Conservation (phyloP, 2,113 vertebrate genomes). For the Theropithecus gelada region DNA sequence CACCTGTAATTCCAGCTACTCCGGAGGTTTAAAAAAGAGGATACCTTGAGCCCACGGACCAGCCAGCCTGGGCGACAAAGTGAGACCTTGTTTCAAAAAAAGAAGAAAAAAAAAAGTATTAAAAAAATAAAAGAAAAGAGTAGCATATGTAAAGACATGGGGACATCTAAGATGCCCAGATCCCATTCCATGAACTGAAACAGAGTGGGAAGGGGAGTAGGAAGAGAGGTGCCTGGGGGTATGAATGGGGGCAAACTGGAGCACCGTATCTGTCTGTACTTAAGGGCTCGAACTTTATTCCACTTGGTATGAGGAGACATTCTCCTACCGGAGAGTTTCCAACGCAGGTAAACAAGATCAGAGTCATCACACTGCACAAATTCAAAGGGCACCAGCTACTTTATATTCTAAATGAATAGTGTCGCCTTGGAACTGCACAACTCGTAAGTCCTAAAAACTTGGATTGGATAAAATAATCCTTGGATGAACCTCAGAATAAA, state of each 20-base stretch:
- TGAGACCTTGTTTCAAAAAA: background rate
- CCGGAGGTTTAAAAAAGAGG: background rate
- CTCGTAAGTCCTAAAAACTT: background rate
- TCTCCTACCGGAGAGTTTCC: background rate
- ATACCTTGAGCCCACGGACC: background rate
- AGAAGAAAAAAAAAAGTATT: background rate
- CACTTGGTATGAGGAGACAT: background rate
- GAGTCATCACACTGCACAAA: background rate
- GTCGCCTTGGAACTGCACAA: background rate
- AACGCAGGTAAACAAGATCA: background rate
- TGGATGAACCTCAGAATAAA: background rate
- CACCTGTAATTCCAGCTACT: background rate
- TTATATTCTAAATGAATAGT: background rate
- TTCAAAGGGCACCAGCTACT: background rate
- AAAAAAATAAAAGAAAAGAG: background rate
- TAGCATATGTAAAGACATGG: too few relatives aligned
- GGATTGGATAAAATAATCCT: background rate
- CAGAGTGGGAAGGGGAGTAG: rapidly evolving
- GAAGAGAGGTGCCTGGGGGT: background rate
- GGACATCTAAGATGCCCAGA: background rate
- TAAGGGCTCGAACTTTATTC: background rate
- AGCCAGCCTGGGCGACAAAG: background rate
- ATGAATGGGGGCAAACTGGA: rapidly evolving
- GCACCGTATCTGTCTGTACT: background rate
- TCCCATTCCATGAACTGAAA: background rate